Percentiles rank a stretch among this genome's conserved stretches.
phyloP scores from a whole-genome alignment of 2,113 vertebrate genomes.

The Syngnathoides biaculeatus region DNA sequence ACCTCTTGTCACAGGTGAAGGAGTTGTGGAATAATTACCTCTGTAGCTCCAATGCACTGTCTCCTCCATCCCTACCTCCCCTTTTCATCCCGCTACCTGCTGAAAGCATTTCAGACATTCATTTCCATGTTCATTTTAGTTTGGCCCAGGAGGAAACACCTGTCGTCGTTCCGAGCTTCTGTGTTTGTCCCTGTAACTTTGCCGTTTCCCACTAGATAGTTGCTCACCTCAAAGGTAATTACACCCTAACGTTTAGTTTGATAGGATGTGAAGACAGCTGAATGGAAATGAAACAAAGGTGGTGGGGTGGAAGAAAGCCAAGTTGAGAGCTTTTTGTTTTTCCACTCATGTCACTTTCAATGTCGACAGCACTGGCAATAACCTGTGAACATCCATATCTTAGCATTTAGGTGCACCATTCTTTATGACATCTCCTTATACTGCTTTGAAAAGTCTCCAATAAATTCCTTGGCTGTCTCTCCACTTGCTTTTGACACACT shows the following conservation, averaged over 20 bases:
- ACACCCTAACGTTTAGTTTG: constrained; percentile 56
- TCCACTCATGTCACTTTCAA: constrained; percentile 40
- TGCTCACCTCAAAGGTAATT: constrained; percentile 59
- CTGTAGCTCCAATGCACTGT: constrained; percentile 38
- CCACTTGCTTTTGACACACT: not conserved
- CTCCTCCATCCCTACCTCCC: constrained; percentile 2
- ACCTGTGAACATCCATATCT: constrained; percentile 7
- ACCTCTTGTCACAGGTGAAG: constrained; percentile 73
- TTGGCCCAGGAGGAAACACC: constrained; percentile 63
- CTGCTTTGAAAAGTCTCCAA: not conserved
- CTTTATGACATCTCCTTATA: not conserved
- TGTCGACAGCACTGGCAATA: constrained; percentile 39
- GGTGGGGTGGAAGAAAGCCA: constrained; percentile 55
- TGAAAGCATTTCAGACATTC: constrained; percentile 61
- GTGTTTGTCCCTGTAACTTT: constrained; percentile 26
- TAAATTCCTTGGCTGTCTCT: not conserved
- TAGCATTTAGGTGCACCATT: not conserved
- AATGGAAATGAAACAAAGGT: constrained; percentile 54
- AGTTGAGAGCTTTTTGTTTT: constrained; percentile 19
- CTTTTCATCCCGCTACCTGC: constrained; percentile 16
- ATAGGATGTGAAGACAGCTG: constrained; percentile 59
- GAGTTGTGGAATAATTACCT: constrained; percentile 70
- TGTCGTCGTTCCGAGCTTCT: constrained; percentile 42
- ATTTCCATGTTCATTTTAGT: constrained; percentile 68
- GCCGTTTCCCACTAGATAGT: constrained; percentile 38